phyloP scores from a whole-genome alignment of 2,113 vertebrate genomes.

The Silurus meridionalis region DNA sequence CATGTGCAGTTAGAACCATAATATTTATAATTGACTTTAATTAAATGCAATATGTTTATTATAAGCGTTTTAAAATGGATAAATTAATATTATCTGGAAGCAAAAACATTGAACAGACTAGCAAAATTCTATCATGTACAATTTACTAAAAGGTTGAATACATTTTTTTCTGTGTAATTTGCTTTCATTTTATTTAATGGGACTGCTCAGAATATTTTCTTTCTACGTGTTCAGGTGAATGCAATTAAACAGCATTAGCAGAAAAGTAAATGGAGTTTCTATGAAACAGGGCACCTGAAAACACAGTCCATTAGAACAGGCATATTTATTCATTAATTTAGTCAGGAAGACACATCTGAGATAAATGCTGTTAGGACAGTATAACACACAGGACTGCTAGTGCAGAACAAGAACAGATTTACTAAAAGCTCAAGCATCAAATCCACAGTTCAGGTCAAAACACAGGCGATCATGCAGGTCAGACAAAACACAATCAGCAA shows the following conservation, averaged over 20 bases:
- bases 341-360: not conserved
- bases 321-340: not conserved
- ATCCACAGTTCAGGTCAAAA: not conserved
- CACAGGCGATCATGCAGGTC: not conserved
- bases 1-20: not conserved
- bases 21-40: not conserved
- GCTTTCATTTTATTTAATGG: not conserved
- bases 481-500: not conserved
- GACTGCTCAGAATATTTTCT: constrained; percentile 4
- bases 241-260: constrained; percentile 6
- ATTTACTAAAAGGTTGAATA: not conserved
- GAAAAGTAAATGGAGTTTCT: not conserved
- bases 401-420: not conserved
- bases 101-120: not conserved
- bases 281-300: not conserved
- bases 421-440: not conserved
- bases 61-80: not conserved
- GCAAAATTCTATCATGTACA: not conserved
- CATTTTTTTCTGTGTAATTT: not conserved
- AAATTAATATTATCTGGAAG: not conserved
- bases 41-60: not conserved
- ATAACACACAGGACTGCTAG: not conserved
- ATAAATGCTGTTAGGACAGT: not conserved
- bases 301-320: not conserved
- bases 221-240: not conserved